Percentiles rank a stretch among this genome's conserved stretches.
Evolutionary conservation across 1,140 invertebrate species (phyloP).

Genomic region (Calosoma granatense): DNA sequence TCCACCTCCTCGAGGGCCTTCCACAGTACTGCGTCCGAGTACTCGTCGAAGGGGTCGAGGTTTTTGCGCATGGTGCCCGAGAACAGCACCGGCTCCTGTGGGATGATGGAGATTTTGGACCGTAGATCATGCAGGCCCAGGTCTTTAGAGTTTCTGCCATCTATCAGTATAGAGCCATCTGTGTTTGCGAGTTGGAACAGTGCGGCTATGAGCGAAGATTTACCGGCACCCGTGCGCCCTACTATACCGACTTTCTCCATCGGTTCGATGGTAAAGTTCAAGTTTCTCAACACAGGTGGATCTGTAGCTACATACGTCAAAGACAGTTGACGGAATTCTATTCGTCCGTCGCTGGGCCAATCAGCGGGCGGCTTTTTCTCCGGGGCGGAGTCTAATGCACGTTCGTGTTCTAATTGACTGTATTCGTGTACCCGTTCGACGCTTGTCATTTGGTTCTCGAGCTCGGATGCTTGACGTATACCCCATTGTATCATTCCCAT

Average conservation of each 20-base stretch:
- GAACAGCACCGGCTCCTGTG: conserved; percentile 60
- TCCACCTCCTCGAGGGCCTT: conserved; percentile 49
- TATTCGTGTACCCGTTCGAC: conserved; percentile 46
- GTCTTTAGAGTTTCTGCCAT: conserved; percentile 37
- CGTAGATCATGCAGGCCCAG: conserved; percentile 48
- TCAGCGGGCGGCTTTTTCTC: conserved; percentile 35
- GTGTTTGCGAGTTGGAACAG: conserved; percentile 59
- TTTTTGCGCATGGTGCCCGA: conserved; percentile 50
- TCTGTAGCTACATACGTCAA: conserved; percentile 40
- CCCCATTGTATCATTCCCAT: conserved; percentile 63
- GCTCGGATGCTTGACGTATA: conserved; percentile 60
- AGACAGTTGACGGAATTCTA: conserved; percentile 49
- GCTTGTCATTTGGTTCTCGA: conserved; percentile 57
- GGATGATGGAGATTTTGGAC: conserved; percentile 57
- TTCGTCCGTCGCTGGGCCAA: conserved; percentile 55
- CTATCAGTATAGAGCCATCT: conserved; percentile 50
- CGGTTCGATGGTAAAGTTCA: conserved; percentile 42
- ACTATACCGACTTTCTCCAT: conserved; percentile 63
- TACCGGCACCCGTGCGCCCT: conserved; percentile 65
- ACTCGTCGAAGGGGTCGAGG: conserved; percentile 54
- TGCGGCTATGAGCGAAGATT: conserved; percentile 60
- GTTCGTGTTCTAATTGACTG: conserved; percentile 36
- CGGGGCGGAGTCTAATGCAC: conserved; percentile 26
- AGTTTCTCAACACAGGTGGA: conserved; percentile 41
- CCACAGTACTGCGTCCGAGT: conserved; percentile 50